Conservation (phyloP, 1,140 invertebrate genomes). For the Heliconius hermathena region DNA sequence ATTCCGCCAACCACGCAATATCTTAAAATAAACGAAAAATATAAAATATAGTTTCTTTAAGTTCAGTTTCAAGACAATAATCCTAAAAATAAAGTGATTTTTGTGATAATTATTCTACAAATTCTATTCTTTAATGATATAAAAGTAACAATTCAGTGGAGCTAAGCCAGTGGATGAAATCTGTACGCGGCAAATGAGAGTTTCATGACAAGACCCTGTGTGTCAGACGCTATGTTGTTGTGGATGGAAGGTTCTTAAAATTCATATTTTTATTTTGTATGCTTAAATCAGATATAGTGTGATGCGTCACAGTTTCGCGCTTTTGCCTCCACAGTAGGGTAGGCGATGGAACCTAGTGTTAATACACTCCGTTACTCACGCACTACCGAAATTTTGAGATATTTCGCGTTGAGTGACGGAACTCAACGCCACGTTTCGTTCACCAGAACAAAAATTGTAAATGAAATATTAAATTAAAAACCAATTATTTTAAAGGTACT, state of each 20-base stretch:
- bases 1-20: no score
- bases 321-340: no score
- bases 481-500: no score
- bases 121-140: conserved; percentile 15
- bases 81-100: neutral
- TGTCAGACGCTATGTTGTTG: neutral
- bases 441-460: neutral
- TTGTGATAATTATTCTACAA: neutral
- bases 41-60: neutral
- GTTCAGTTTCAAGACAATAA: no score
- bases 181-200: conserved; percentile 49
- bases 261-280: neutral
- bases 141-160: conserved; percentile 32
- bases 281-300: no score
- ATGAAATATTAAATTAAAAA: no score
- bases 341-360: neutral
- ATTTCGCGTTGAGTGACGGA: neutral
- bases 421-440: neutral
- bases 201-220: conserved; percentile 49
- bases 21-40: neutral
- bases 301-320: no score
- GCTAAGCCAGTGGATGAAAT: conserved; percentile 45
- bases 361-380: neutral
- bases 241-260: neutral
- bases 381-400: neutral